Percentiles rank a stretch among this genome's conserved stretches.
phyloP scores from a whole-genome alignment of 2,888 invertebrate species.

The Pristionchus mayeri region DNA sequence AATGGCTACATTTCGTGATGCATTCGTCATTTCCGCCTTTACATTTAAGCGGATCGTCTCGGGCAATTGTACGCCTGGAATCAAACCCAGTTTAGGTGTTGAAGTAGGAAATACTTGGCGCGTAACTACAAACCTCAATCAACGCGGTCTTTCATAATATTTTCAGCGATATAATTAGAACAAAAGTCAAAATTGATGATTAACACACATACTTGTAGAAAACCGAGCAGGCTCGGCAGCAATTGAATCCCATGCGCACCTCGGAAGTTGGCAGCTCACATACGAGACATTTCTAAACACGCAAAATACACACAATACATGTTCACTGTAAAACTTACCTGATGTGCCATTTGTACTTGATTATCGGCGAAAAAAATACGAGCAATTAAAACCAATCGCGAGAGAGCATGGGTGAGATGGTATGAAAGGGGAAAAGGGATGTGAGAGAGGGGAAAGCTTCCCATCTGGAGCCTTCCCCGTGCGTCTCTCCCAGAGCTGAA shows the following conservation, averaged over 20 bases:
- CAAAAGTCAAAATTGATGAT: too few species aligned
- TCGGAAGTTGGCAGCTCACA: not conserved
- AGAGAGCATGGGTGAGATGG: not conserved
- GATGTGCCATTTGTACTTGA: too few species aligned
- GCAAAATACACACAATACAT: not conserved
- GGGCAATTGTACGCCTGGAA: not conserved
- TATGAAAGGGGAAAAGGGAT: not conserved
- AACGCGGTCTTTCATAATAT: too few species aligned
- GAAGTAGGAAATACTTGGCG: too few species aligned
- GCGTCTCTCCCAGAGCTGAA: not conserved
- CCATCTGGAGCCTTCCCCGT: not conserved
- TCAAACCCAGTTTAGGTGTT: too few species aligned
- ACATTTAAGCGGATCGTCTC: not conserved
- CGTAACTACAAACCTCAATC: too few species aligned
- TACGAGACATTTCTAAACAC: not conserved
- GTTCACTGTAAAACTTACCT: too few species aligned
- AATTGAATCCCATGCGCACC: not conserved
- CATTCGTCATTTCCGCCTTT: not conserved
- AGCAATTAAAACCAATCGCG: not conserved
- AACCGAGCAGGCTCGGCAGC: not conserved
- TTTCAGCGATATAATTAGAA: too few species aligned
- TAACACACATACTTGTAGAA: constrained; percentile 10
- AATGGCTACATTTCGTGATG: not conserved
- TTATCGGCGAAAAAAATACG: too few species aligned
- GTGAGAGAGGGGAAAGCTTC: not conserved